phyloP scores from a whole-genome alignment of 2,113 vertebrate genomes.

The Microtus richardsoni region DNA sequence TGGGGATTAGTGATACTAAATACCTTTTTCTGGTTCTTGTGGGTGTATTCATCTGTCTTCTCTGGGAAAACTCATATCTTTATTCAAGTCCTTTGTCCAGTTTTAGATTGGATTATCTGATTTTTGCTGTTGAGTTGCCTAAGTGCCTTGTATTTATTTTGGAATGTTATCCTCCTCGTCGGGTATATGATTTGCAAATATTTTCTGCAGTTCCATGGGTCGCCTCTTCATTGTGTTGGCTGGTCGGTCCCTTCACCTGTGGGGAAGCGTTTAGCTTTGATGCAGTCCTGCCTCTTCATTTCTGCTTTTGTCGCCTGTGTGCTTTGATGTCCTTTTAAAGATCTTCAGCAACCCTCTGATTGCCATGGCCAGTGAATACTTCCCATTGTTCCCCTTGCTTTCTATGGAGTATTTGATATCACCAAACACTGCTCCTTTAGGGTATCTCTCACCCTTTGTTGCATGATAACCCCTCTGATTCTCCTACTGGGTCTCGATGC shows the following conservation, averaged over 20 bases:
- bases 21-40: neutral
- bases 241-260: neutral
- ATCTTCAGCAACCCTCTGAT: neutral
- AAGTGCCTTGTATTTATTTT: neutral
- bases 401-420: constrained; percentile 27
- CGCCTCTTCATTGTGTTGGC: neutral
- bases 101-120: neutral
- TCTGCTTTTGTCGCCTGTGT: constrained; percentile 13
- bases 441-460: neutral
- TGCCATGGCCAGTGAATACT: neutral
- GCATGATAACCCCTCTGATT: constrained; percentile 1
- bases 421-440: neutral
- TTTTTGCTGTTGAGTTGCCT: neutral
- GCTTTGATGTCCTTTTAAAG: constrained; percentile 38
- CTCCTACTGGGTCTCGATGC: neutral
- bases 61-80: neutral
- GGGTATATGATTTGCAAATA: neutral
- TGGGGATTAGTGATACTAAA: neutral
- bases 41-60: neutral
- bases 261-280: neutral
- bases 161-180: neutral
- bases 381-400: neutral
- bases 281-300: neutral
- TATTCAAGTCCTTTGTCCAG: neutral
- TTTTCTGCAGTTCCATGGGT: neutral